These are phyloP conservation scores for Enteromius viviparus DNA, from an alignment of 2,797 vertebrate genomes.

Conservation along the genomic window DNA sequence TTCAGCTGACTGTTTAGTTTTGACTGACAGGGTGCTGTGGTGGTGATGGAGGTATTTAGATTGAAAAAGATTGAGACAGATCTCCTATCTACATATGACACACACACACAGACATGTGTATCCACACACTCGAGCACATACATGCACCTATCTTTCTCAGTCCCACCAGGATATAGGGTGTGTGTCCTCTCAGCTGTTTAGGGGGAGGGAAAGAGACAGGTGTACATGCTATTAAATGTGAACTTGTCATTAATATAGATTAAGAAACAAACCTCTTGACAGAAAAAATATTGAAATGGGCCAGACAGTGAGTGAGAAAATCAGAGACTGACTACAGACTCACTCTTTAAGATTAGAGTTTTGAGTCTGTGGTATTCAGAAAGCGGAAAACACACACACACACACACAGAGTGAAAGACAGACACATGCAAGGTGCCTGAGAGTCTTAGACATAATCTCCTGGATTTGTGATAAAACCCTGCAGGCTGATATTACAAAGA, in stretches of 20 bases:
- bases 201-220: slow-evolving; percentile 17
- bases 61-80: neutral
- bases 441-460: slow-evolving; percentile 79
- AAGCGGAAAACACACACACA: slow-evolving; percentile 22
- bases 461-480: slow-evolving; percentile 74
- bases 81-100: neutral
- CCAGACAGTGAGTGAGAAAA: neutral
- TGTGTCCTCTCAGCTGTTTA: slow-evolving; percentile 79
- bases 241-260: slow-evolving; percentile 35
- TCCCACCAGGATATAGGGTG: slow-evolving; percentile 70
- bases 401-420: slow-evolving; percentile 41
- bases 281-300: slow-evolving; percentile 4
- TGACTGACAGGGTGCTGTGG: slow-evolving; percentile 33
- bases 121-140: slow-evolving; percentile 26
- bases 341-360: neutral
- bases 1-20: slow-evolving; percentile 13
- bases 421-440: slow-evolving; percentile 75
- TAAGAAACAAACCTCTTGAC: slow-evolving; percentile 3
- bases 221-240: slow-evolving; percentile 35
- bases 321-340: neutral
- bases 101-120: slow-evolving; percentile 12
- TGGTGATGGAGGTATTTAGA: slow-evolving; percentile 19
- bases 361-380: neutral
- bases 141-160: slow-evolving; percentile 72
- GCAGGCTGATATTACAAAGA: slow-evolving; percentile 67